A percentile compares a stretch with the other conserved stretches of the same genome.
Conservation (phyloP, 2,888 invertebrate genomes). For the Drosophila neotestacea region DNA sequence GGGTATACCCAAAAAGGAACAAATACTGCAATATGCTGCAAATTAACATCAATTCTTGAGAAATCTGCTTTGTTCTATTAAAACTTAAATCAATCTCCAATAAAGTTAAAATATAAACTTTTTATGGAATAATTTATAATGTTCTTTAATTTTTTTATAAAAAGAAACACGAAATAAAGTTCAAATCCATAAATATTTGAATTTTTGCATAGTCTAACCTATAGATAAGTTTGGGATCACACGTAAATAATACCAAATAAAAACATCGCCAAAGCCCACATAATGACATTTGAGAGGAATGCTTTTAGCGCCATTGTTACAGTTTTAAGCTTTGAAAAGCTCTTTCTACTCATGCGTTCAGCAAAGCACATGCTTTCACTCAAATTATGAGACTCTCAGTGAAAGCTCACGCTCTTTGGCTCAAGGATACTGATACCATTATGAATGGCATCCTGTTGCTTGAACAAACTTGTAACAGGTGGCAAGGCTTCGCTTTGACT, state of each 20-base stretch:
- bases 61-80: too few relatives aligned
- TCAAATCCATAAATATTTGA: not conserved
- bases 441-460: constrained; percentile 83
- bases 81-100: too few relatives aligned
- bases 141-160: too few relatives aligned
- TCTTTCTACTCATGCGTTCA: constrained; percentile 36
- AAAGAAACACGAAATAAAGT: not conserved
- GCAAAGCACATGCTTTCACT: constrained; percentile 3
- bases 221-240: constrained; percentile 1
- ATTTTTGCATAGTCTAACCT: not conserved
- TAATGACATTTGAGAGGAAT: not conserved
- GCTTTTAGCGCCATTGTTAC: not conserved
- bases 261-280: constrained; percentile 22
- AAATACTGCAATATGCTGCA: too few relatives aligned
- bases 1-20: not conserved
- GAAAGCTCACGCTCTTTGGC: constrained; percentile 39
- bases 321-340: constrained; percentile 17
- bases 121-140: too few relatives aligned
- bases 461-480: constrained; percentile 78
- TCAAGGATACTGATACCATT: constrained; percentile 39
- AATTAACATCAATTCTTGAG: too few relatives aligned
- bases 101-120: too few relatives aligned
- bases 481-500: constrained; percentile 63
- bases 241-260: not conserved
- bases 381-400: not conserved